Evolutionary conservation across 2,113 vertebrate genomes (phyloP).

Genomic region (Carlito syrichta): DNA sequence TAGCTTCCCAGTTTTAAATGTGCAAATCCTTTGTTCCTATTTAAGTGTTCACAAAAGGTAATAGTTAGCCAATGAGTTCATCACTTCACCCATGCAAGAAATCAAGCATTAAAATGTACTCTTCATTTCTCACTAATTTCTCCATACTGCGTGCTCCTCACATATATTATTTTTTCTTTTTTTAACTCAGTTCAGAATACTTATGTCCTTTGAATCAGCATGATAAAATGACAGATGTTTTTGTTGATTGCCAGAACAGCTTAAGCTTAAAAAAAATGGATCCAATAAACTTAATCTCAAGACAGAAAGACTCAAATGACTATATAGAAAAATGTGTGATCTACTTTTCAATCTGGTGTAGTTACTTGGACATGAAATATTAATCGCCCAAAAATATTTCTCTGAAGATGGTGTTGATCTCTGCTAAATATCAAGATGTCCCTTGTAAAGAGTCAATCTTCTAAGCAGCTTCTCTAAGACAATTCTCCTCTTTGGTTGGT

Average conservation of each 20-base stretch:
- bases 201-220: slow-evolving; percentile 50
- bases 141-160: background rate
- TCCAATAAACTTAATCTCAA: slow-evolving; percentile 15
- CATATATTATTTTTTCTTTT: background rate
- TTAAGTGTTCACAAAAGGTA: background rate
- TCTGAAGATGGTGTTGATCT: background rate
- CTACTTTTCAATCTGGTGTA: background rate
- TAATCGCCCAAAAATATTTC: background rate
- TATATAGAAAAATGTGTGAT: background rate
- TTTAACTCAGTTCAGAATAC: slow-evolving; percentile 28
- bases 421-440: slow-evolving; percentile 12
- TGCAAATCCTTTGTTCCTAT: background rate
- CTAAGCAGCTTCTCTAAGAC: background rate
- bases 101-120: slow-evolving; percentile 5
- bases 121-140: background rate
- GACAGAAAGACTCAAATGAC: background rate
- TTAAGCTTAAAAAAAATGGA: slow-evolving; percentile 18
- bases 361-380: background rate
- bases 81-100: background rate
- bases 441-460: slow-evolving; percentile 3
- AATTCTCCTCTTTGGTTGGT: background rate
- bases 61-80: background rate
- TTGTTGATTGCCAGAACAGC: slow-evolving; percentile 55
- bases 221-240: slow-evolving; percentile 31
- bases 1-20: background rate